Evolutionary conservation across 2,113 vertebrate species (phyloP), one percentile per base, ranked within the genome.

Genomic region (Epinephelus cyanopodus): DNA sequence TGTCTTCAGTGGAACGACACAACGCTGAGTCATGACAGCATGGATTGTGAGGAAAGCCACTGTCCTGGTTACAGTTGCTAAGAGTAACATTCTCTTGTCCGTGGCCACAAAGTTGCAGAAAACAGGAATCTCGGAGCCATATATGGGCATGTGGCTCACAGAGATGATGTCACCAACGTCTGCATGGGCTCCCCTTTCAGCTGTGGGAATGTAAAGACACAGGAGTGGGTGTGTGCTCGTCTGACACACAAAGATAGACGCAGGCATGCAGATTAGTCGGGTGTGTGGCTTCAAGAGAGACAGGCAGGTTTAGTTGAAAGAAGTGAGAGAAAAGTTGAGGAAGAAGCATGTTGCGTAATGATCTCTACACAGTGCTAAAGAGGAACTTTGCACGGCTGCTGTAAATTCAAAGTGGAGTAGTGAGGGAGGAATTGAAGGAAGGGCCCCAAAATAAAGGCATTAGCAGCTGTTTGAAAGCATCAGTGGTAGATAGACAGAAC

Each of bases 91-190:
- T 47, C 21, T 33, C 45, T 69, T 68, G 66, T 68, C 42, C 52
- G 23, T 48, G 57, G 10, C 60, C n/a, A 58, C 50, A 15, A 69
- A 77, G 21, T 74, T 47, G 33, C 47, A 62, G 52, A 66, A 73
- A 70, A 25, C 25, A 75, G 39, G 73, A 67, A 53, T 64, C 64
- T 75, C 58, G 62, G 15, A 81, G 67, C 92, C 92, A 84, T 94
- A 90, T 93, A 92, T 73, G 90, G 92, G 37, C 85, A 84, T 79
- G 25, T 75, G 90, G 90, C 92, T 90, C 91, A 87, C 47, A 87
- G 25, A 76, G 77, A 92, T 95, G 94, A 95, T 91, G 94, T 95
- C 90, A 95, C 23, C 64, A 82, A 27, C 14, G 29, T 69, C 60
- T 61, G 45, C 62, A 66, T 27, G 77, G 80, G 61, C 87, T 89